Evolutionary conservation across 2,797 vertebrate genomes (phyloP), one percentile per base, ranked within the genome.

Genomic region (Pantherophis vulpinus): DNA sequence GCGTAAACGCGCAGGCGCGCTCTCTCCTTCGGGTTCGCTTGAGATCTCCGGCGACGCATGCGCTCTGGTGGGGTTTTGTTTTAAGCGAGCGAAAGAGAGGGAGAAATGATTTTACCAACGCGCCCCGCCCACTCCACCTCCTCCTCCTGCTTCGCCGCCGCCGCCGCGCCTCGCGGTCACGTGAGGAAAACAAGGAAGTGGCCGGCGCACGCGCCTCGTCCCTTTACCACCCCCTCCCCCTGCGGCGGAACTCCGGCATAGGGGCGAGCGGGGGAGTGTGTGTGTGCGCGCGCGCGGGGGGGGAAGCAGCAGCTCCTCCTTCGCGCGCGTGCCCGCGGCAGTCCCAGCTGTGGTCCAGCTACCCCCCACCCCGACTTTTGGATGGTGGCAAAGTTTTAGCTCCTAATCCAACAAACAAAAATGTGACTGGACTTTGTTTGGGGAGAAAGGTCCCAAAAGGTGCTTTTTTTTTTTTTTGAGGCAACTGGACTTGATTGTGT

Each of bases 101-200:
- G 66, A 1, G 66, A 74, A 23, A 11, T 4, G 42, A 42, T 42
- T 47, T 12, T 12, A 11, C 32, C 9, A 25, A 47, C 1, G 37
- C 20, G 74, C 54, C 29, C 86, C 86, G 55, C 86, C 86, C 55
- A 47, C 37, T 83, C 14, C 66, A 9, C n/a, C 16, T 32, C 2
- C n/a, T 32, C 2, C n/a, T 32, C n/a, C 5, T 5, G 51, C 47
- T 27, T 14, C 23, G 86, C 29, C 51, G 25, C 51, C 54, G 54
- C 86, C 51, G 12, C 51, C 29, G 86, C 86, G 47, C 51, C 86
- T 55, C 32, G 4, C 74, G 5, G 58, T 61, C 3, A 5, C 92
- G 83, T 61, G 88, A 86, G 87, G 29, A 59, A 86, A 92, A 93
- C 74, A 90, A 83, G 92, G 88, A 89, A 89, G 92, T 63, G 7